phyloP scores from a whole-genome alignment of 2,113 vertebrate genomes.

The Crotalus horridus region DNA sequence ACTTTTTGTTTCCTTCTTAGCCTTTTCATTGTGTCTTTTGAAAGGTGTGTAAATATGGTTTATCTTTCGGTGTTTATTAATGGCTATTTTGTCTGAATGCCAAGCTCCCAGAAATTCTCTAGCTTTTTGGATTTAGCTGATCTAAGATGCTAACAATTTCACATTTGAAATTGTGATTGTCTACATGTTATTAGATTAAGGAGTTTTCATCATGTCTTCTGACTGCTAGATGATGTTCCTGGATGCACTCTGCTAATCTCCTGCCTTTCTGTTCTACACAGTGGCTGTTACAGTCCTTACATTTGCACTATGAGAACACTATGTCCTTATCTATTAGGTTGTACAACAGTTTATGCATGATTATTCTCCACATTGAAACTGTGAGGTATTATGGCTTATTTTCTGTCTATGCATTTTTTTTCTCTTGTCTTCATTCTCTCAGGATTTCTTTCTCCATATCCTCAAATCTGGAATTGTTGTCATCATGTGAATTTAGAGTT shows the following conservation, averaged over 20 bases:
- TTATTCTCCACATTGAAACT: not conserved
- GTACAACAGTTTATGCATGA: not conserved
- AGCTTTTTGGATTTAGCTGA: not conserved
- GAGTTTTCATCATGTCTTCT: not conserved
- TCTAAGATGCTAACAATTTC: not conserved
- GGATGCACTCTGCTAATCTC: not conserved
- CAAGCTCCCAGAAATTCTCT: not conserved
- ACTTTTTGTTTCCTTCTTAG: not conserved
- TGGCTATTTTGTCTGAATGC: not conserved
- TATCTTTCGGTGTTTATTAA: not conserved
- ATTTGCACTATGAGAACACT: not conserved
- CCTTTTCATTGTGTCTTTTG: not conserved
- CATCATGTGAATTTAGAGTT: not conserved
- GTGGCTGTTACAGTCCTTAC: not conserved
- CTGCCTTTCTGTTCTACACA: not conserved
- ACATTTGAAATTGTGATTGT: not conserved
- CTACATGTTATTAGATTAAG: not conserved
- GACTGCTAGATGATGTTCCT: not conserved
- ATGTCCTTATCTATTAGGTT: not conserved
- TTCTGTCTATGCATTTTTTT: not conserved
- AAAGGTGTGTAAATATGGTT: not conserved
- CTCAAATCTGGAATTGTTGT: not conserved
- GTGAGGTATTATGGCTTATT: not conserved
- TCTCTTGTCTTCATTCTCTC: not conserved
- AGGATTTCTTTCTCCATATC: not conserved